Conservation (phyloP, 2,888 invertebrate species). For the Pterobdella sp. region DNA sequence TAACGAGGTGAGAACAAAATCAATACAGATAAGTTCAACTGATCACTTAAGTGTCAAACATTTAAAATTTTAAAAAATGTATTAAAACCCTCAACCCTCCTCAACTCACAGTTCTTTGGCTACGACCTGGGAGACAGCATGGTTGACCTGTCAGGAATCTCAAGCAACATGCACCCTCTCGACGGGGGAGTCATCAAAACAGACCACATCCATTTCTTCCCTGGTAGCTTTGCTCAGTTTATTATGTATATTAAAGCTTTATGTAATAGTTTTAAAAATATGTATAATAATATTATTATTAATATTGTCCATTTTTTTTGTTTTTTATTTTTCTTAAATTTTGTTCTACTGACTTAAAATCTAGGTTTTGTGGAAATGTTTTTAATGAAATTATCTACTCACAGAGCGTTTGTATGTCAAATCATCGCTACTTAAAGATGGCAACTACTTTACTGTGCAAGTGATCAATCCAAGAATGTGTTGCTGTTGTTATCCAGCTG, state of each 20-base stretch:
- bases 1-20: no score
- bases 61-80: background rate
- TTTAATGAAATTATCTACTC: background rate
- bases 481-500: background rate
- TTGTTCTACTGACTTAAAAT: no score
- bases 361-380: no score
- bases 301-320: no score
- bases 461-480: conserved; percentile 39
- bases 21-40: no score
- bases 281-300: no score
- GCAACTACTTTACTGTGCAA: conserved; percentile 49
- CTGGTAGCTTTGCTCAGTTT: conserved; percentile 33
- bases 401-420: conserved; percentile 44
- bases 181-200: conserved; percentile 49
- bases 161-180: conserved; percentile 46
- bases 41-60: no score
- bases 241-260: no score
- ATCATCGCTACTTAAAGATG: conserved; percentile 47
- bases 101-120: conserved; percentile 44
- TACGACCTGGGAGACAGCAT: conserved; percentile 50
- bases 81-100: background rate
- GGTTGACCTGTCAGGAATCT: conserved; percentile 47
- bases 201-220: conserved; percentile 45
- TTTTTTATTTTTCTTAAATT: no score
- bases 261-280: no score